A percentile compares a stretch with the other conserved stretches of the same genome.
These are phyloP conservation scores for Brachystomella parvula DNA, from an alignment of 1,140 invertebrate species.

Conservation along the genomic window DNA sequence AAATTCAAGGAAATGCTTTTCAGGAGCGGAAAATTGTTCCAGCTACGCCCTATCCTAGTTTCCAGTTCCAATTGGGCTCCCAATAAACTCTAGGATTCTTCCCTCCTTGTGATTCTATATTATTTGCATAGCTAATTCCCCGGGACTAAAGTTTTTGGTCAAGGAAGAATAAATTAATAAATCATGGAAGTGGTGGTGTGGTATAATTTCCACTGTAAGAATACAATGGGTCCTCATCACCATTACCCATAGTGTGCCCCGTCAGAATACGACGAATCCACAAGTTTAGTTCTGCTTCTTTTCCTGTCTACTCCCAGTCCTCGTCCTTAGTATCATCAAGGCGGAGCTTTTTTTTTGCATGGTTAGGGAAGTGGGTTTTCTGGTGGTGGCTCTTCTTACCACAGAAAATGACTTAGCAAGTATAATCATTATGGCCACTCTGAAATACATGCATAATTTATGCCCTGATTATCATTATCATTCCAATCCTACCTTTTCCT, in stretches of 20 bases:
- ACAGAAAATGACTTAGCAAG: background rate
- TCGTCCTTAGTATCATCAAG: no score
- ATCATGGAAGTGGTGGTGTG: background rate
- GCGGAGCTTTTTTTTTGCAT: background rate
- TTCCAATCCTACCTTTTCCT: no score
- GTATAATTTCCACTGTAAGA: no score
- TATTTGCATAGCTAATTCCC: slow-evolving; percentile 2
- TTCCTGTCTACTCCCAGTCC: background rate
- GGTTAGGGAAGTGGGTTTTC: background rate
- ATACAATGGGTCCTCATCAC: no score
- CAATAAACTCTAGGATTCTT: no score
- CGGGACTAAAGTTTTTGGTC: background rate
- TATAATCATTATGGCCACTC: background rate
- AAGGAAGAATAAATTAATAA: background rate
- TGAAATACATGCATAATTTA: slow-evolving; percentile 16
- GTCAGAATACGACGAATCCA: background rate
- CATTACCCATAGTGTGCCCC: background rate
- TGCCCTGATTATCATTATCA: slow-evolving; percentile 7
- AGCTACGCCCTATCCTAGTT: no score
- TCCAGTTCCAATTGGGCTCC: no score
- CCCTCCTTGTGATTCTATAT: background rate
- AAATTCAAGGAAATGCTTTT: no score
- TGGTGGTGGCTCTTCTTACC: background rate
- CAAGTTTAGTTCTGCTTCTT: background rate
- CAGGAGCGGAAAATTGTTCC: no score